phyloP scores from a whole-genome alignment of 1,140 invertebrate genomes.

The Aphaenogaster ashmeadi region DNA sequence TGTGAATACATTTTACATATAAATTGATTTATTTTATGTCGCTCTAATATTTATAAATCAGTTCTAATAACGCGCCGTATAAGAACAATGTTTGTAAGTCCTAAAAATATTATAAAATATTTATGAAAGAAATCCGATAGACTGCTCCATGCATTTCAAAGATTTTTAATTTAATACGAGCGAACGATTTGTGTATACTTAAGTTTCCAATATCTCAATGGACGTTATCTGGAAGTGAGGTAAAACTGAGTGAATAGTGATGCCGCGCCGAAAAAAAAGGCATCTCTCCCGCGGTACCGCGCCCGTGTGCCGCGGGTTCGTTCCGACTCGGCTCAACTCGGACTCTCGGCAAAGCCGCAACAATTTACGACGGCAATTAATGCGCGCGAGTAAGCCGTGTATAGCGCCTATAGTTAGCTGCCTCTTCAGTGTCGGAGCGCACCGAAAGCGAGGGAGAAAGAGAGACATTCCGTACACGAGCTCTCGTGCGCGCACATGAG shows the following conservation, averaged over 20 bases:
- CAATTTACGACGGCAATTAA: conserved; percentile 88
- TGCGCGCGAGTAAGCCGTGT: conserved; percentile 86
- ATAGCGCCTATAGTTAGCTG: conserved; percentile 83
- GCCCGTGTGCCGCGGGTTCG: conserved; percentile 63
- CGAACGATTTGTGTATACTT: not conserved
- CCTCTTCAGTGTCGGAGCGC: conserved; percentile 59
- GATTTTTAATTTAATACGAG: not conserved
- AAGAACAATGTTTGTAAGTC: not conserved
- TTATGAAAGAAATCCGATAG: not conserved
- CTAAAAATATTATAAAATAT: conserved; percentile 1
- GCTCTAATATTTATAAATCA: not conserved
- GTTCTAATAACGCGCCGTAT: not conserved
- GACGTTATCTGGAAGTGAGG: not conserved
- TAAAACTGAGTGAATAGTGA: conserved; percentile 48
- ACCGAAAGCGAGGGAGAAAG: conserved; percentile 60
- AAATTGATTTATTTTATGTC: not conserved
- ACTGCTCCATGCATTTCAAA: not conserved
- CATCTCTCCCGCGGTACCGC: conserved; percentile 43
- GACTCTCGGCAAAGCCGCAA: conserved; percentile 84
- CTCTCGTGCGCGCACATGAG: conserved; percentile 45
- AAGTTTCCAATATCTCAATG: conserved; percentile 14
- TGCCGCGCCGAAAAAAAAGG: conserved; percentile 33
- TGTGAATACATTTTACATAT: not conserved
- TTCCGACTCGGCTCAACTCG: conserved; percentile 75
- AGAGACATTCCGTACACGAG: conserved; percentile 59